Evolutionary conservation across 2,113 vertebrate genomes (phyloP).

Genomic region (Patagioenas fasciata): DNA sequence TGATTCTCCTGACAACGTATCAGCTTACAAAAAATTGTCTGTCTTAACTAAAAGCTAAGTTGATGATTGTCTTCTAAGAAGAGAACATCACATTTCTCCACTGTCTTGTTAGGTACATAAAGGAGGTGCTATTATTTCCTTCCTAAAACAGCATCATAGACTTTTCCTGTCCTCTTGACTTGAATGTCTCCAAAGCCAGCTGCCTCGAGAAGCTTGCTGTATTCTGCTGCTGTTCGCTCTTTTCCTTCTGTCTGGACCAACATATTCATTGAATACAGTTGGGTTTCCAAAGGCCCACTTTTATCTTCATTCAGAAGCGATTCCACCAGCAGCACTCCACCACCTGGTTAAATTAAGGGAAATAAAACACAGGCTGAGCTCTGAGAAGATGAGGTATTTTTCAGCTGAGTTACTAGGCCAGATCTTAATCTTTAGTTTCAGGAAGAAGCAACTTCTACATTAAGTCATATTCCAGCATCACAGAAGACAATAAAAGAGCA

Average conservation of each 20-base stretch:
- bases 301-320: constrained; percentile 79
- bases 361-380: neutral
- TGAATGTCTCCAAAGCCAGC: constrained; percentile 78
- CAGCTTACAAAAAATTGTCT: neutral
- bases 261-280: constrained; percentile 88
- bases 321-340: constrained; percentile 84
- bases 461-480: neutral
- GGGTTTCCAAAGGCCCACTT: constrained; percentile 78
- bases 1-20: neutral
- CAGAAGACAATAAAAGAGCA: neutral
- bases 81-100: neutral
- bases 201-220: constrained; percentile 71
- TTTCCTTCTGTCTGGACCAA: constrained; percentile 87
- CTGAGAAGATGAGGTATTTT: neutral
- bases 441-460: neutral
- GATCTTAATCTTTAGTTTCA: neutral
- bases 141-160: constrained; percentile 83
- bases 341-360: constrained; percentile 68
- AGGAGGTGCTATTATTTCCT: constrained; percentile 50
- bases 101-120: neutral
- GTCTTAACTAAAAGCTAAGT: neutral
- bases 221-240: constrained; percentile 80
- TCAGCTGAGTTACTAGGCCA: neutral
- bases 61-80: neutral
- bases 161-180: constrained; percentile 76